Evolutionary conservation across 2,888 invertebrate species (phyloP).

Genomic region (Melieria picta): DNA sequence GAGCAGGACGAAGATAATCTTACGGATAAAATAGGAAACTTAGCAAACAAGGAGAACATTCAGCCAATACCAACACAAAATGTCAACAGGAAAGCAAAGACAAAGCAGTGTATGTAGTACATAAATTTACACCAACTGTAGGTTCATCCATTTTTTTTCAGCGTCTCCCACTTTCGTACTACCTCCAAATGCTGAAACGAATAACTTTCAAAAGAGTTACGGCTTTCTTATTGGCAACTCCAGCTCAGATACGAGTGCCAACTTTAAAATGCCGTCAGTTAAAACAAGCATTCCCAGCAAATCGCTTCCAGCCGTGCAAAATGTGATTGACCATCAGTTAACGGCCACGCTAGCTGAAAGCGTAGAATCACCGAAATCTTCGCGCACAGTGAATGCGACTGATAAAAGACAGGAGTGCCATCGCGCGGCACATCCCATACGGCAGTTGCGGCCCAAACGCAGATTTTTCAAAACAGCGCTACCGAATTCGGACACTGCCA

Average conservation of each 20-base stretch:
- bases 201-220: slow-evolving; percentile 26
- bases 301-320: too few relatives aligned
- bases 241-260: not conserved
- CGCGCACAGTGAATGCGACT: not conserved
- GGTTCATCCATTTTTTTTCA: not conserved
- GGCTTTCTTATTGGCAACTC: slow-evolving; percentile 14
- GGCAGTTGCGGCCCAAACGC: not conserved
- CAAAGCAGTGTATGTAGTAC: not conserved
- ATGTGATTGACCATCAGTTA: too few relatives aligned
- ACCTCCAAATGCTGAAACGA: not conserved
- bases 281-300: too few relatives aligned
- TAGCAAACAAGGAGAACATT: slow-evolving; percentile 18
- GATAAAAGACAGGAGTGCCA: not conserved
- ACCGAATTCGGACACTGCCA: not conserved
- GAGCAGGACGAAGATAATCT: not conserved
- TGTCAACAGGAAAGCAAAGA: not conserved
- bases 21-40: not conserved
- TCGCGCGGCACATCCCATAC: not conserved
- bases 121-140: not conserved
- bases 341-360: not conserved
- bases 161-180: not conserved
- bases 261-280: not conserved
- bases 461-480: not conserved
- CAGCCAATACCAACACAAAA: not conserved
- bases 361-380: not conserved